phyloP scores from a whole-genome alignment of 2,113 vertebrate genomes.

The Corythaeola cristata region DNA sequence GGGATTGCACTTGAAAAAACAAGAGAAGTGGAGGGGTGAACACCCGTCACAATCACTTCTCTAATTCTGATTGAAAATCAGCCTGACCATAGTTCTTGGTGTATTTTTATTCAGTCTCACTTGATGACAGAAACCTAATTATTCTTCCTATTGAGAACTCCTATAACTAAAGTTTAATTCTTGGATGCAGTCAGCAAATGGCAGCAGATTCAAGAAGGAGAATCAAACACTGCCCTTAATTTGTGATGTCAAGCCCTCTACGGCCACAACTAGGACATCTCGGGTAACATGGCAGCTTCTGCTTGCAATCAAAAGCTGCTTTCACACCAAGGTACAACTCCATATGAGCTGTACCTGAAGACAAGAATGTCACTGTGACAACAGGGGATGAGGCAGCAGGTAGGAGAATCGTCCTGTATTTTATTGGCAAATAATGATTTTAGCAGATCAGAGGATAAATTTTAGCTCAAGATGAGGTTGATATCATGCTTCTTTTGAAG shows the following conservation, averaged over 20 bases:
- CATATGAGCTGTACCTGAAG: neutral
- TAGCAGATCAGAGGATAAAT: neutral
- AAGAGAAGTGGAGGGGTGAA: neutral
- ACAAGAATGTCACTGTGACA: neutral
- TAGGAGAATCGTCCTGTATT: neutral
- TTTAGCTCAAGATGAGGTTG: constrained; percentile 8
- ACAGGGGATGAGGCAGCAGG: neutral
- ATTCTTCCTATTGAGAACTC: constrained; percentile 1
- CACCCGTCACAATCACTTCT: neutral
- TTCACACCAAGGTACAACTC: neutral
- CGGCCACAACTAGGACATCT: neutral
- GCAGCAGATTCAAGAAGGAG: neutral
- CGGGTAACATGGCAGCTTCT: neutral
- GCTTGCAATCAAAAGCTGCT: neutral
- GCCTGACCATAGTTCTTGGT: neutral
- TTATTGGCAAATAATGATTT: constrained; percentile 32
- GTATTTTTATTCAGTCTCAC: neutral
- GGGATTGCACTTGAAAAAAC: neutral
- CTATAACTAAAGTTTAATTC: neutral
- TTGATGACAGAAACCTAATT: neutral
- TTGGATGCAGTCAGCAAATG: neutral
- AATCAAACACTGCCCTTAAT: neutral
- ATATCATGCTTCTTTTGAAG: neutral
- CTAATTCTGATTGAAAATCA: constrained; percentile 21
- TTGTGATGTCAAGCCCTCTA: neutral